phyloP scores from a whole-genome alignment of 2,797 vertebrate genomes.

The Nasua narica region DNA sequence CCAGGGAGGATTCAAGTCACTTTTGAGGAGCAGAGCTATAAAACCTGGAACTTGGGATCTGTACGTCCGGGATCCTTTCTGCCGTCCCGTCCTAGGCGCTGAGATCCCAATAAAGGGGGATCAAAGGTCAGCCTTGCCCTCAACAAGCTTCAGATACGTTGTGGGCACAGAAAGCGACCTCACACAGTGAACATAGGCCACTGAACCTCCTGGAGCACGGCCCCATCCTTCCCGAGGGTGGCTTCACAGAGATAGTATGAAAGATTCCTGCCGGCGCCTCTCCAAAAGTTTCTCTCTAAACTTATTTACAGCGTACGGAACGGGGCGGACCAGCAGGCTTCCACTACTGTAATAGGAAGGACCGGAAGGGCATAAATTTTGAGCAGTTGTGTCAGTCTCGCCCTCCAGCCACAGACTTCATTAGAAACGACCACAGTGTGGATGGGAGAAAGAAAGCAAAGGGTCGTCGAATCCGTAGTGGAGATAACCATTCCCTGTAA shows the following conservation, averaged over 20 bases:
- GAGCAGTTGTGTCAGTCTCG: background rate
- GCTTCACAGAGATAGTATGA: background rate
- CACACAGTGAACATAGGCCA: background rate
- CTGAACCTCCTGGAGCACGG: background rate
- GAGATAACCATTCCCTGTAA: background rate
- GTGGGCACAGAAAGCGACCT: background rate
- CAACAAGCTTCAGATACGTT: background rate
- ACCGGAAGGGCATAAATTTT: background rate
- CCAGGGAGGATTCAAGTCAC: background rate
- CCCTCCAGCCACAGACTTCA: background rate
- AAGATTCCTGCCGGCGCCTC: background rate
- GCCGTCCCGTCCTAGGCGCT: background rate
- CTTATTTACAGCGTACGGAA: background rate
- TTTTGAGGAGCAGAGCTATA: background rate
- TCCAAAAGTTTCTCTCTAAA: background rate
- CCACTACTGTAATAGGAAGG: background rate
- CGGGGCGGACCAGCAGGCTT: background rate
- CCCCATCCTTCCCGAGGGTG: background rate
- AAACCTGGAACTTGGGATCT: background rate
- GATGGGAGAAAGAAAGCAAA: background rate
- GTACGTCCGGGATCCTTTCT: fast-evolving
- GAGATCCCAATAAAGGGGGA: background rate
- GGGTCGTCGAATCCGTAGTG: background rate
- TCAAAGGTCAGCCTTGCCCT: background rate
- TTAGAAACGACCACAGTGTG: background rate